Percentiles rank a stretch among this genome's conserved stretches.
Evolutionary conservation across 2,797 vertebrate genomes (phyloP).

Genomic region (Melanotaenia pygmaea): DNA sequence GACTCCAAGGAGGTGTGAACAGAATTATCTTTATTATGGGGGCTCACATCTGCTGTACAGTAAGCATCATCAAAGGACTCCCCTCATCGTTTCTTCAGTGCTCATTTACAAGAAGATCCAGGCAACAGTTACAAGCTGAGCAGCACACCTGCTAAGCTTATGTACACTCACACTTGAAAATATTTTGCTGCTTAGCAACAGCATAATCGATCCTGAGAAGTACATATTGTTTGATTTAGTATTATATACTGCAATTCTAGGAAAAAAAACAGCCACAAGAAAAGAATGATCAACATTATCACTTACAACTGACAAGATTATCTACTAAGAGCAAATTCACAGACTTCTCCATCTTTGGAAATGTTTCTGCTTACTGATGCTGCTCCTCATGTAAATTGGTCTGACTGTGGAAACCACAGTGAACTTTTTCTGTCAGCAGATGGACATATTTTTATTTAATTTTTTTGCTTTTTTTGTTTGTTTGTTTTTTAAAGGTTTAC

Average conservation of each 20-base stretch:
- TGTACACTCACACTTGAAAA: background rate
- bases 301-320: background rate
- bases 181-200: background rate
- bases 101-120: slow-evolving; percentile 3
- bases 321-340: background rate
- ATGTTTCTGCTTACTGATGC: slow-evolving; percentile 8
- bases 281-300: background rate
- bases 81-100: slow-evolving; percentile 5
- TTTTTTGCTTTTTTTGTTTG: too few species aligned
- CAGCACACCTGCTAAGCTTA: background rate
- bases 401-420: background rate
- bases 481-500: background rate
- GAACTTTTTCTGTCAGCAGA: slow-evolving; percentile 1
- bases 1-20: background rate
- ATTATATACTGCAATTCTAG: background rate
- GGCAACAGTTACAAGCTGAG: background rate
- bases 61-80: background rate
- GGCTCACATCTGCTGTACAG: background rate
- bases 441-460: background rate
- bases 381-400: background rate
- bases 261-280: background rate
- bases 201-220: background rate
- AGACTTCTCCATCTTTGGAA: background rate
- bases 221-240: background rate
- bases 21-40: background rate